Conservation (phyloP, 2,113 vertebrate species). For the Piliocolobus tephrosceles region DNA sequence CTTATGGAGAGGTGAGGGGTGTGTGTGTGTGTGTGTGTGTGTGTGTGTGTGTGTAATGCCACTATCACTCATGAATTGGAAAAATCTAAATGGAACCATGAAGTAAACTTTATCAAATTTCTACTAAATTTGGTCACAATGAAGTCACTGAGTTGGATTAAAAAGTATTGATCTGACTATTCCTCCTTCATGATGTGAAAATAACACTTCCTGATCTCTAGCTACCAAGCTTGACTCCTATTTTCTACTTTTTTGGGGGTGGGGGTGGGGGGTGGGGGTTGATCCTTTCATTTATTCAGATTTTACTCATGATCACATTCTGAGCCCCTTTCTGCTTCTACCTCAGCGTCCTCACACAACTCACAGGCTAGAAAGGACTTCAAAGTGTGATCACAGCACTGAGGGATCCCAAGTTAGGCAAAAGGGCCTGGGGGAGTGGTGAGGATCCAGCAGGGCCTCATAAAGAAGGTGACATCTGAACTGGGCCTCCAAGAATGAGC, state of each 20-base stretch:
- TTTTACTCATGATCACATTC: neutral
- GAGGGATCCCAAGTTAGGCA: neutral
- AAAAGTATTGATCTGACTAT: neutral
- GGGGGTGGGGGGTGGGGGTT: neutral
- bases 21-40: neutral
- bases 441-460: neutral
- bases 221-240: neutral
- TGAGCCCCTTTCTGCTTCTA: neutral
- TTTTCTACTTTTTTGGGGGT: neutral
- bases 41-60: neutral
- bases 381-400: neutral
- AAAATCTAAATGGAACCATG: neutral
- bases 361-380: neutral
- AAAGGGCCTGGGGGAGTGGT: neutral
- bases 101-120: neutral
- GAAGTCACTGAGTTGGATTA: neutral
- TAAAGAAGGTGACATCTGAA: neutral
- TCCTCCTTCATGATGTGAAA: neutral
- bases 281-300: neutral
- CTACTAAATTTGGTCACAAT: neutral
- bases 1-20: neutral
- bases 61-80: neutral
- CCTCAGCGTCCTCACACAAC: neutral
- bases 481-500: neutral
- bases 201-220: neutral